Evolutionary conservation across 2,113 vertebrate genomes (phyloP).

Genomic region (Callopanchax toddi): DNA sequence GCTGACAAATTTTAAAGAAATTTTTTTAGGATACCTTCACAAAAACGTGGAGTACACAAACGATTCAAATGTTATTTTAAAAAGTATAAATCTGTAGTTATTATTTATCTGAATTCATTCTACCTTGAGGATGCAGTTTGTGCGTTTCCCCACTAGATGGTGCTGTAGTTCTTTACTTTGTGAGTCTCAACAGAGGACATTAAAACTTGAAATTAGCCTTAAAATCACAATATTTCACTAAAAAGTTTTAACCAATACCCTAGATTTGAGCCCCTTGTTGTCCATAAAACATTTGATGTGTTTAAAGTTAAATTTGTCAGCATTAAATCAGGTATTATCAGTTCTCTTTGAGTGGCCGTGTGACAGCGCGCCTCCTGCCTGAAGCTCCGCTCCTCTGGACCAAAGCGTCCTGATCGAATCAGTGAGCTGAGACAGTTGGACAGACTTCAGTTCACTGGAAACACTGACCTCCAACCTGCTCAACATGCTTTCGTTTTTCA

Average conservation of each 20-base stretch:
- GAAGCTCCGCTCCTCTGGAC: conserved; percentile 49
- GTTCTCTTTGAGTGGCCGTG: neutral
- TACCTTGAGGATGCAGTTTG: neutral
- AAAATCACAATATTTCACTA: neutral
- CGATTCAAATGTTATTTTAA: too few relatives aligned
- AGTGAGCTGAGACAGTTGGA: conserved; percentile 28
- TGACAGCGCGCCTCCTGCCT: conserved; percentile 25
- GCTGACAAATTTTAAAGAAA: too few relatives aligned
- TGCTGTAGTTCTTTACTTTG: conserved; percentile 2
- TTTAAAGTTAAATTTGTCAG: conserved; percentile 3
- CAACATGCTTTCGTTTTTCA: conserved; percentile 40
- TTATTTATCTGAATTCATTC: too few relatives aligned
- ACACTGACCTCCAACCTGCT: conserved; percentile 19
- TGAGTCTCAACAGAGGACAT: neutral
- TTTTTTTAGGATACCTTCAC: too few relatives aligned
- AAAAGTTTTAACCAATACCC: neutral
- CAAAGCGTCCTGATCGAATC: conserved; percentile 44
- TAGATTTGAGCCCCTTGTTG: neutral
- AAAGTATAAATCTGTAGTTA: too few relatives aligned
- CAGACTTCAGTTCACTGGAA: conserved; percentile 22
- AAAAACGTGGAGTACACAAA: too few relatives aligned
- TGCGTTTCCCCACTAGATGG: conserved; percentile 50
- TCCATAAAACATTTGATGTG: neutral
- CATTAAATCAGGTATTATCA: neutral
- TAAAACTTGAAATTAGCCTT: neutral